Evolutionary conservation across 2,888 invertebrate species (phyloP), one percentile per base, ranked within the genome.

Genomic region (Allolobophora icterica): DNA sequence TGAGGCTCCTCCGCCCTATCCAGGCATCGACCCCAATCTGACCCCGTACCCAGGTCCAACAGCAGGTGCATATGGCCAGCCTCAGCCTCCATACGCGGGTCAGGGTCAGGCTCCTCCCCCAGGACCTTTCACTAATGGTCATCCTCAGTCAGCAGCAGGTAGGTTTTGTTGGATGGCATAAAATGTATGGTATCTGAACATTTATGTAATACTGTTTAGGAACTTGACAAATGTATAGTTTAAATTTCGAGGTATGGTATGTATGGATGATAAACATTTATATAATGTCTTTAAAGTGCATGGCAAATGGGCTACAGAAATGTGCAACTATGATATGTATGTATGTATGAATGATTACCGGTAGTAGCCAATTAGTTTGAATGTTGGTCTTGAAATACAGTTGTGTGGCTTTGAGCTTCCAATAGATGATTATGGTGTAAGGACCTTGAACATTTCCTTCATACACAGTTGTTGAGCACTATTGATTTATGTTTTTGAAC

Each of bases 1-100:
- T 89, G 97, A 98, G 95, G 97, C 97, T 95, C 98, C 99, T 42
- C 98, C 98, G 89, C 99, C 99, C 5, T 99, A 99, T 96, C 98
- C 98, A 33, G 99, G 99, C 91, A 97, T 99, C 93, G 97, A 94
- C 91, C 95, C 95, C 15, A 94, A 93, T 91, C 89, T 92, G 91
- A 92, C 94, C 15, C 93, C 94, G 19, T 94, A 93, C 33, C 58
- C 58, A n/a, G 90, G 90, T 30, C 83, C 58, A 24, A 89, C 90
- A n/a, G 90, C 90, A 30, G 84, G 45, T 84, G 87, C 91, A 21
- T 91, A 52, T 52, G 38, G 58, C 38, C 38, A 33, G 30, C 33
- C 93, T 33, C 91, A 90, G 38, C 89, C 89, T 87, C 91, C 91
- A 33, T n/a, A n/a, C n/a, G n/a, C n/a, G n/a, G n/a, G n/a, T n/a